Base-by-base conservation (phyloP, 2,888 invertebrate species). In the Ormyrus nitidulus region DNA sequence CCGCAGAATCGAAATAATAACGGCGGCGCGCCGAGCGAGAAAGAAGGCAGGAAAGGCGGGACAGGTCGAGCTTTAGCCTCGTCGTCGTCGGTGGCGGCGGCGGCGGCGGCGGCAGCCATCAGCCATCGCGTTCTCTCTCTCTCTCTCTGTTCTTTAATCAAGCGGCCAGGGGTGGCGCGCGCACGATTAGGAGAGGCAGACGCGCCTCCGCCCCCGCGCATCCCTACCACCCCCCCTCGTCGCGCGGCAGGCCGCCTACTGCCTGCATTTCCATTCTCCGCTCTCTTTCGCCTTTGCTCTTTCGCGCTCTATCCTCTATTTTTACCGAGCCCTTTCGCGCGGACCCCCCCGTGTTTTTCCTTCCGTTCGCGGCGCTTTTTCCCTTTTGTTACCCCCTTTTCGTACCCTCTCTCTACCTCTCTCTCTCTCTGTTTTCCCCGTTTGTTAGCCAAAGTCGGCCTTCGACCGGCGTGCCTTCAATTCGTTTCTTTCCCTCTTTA, bases 81-180 rank as follows among this genome's bases (percentile, higher is more conserved):
- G 54, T 7, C 13, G 34, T 53, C 51, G 65, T 4, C 8, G 34
- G 44, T 3, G 5, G 54, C 56, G 10, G 44, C 34, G 49, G 46
- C 13, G 64, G 19, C 51, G 64, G 19, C 51, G n/a, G n/a, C 64
- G 61, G 59, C 75, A 66, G 70, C 66, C 79, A 61, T 70, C 79
- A 75, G 71, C 75, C 74, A 58, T 79, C 79, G 79, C 62, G 53
- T 56, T 65, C 73, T 19, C 10, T 64, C 64, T 51, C 53, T 84
- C 84, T 84, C 84, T 85, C 86, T 86, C 86, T 86, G 88, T 90
- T 89, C 89, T 88, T 89, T 88, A 89, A 90, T 89, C 89, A 90
- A 89, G 85, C 85, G 70, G 59, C 54, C 81, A 51, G 72, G 71
- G 81, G 78, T 73, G 68, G 72, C 62, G 75, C 70, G 73, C 53